Evolutionary conservation across 2,113 vertebrate genomes (phyloP), one percentile per base, ranked within the genome.

Genomic region (Pomatorhinus ruficollis): DNA sequence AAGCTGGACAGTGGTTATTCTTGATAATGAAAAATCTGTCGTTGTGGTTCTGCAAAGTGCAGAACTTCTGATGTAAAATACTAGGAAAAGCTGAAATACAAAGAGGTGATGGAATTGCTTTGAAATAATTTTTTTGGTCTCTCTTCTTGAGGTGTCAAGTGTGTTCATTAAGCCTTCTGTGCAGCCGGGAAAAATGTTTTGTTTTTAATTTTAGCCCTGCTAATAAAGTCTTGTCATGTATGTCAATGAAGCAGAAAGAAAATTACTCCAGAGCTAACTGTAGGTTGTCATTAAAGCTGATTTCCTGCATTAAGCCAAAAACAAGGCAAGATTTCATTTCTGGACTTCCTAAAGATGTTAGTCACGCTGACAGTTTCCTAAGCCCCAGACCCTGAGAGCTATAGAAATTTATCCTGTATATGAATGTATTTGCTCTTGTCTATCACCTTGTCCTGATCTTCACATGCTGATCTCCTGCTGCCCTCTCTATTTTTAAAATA

Each of bases 211-310:
- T 95, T 80, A 93, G 76, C 71, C 88, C 59, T 81, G 64, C 85
- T 94, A 81, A 89, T 88, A 88, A 89, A 95, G 42, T 93, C 89
- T 93, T 96, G 89, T 97, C 87, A 87, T 76, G 53, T 64, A 49
- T 96, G 82, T 94, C 92, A 94, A 10, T 70, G 93, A 91, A 72
- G 79, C 90, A 96, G 94, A 94, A 96, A 88, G 97, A 85, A 95
- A 88, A 96, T 91, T 64, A 82, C 90, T 81, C 75, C 71, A 39
- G 61, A 96, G 95, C 83, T 97, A 92, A 96, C 95, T 80, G 93
- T 68, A 89, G 96, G 95, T 90, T 97, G 97, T 97, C 97, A 95
- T 96, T 92, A 87, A 92, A 91, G 74, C 86, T 83, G 89, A 86
- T 93, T 96, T 91, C 78, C 12, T 86, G 60, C 54, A 56, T 20